phyloP scores from a whole-genome alignment of 2,888 invertebrate genomes.

The Tenthredo mesomela region DNA sequence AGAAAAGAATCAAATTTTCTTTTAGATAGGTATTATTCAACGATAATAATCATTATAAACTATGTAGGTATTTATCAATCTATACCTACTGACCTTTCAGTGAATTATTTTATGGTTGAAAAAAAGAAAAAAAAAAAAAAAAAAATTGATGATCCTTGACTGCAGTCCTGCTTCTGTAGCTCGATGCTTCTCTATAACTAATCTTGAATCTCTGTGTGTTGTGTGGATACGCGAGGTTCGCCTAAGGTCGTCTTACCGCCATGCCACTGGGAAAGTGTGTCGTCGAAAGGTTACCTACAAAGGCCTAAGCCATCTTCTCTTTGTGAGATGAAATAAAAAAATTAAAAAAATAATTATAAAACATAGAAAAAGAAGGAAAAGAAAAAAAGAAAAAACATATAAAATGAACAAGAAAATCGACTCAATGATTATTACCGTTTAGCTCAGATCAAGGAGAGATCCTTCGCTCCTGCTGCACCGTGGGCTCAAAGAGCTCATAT shows the following conservation, averaged over 20 bases:
- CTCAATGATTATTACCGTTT: no score
- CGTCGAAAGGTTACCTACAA: conserved; percentile 68
- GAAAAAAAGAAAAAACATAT: background rate
- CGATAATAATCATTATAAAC: no score
- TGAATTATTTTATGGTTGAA: background rate
- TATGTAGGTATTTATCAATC: no score
- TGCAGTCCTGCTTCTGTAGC: background rate
- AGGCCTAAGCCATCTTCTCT: conserved; percentile 61
- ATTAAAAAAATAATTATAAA: background rate
- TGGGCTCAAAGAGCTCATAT: background rate
- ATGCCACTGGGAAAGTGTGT: conserved; percentile 69
- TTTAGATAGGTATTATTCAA: no score
- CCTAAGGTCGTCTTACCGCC: conserved; percentile 33
- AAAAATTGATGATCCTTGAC: background rate
- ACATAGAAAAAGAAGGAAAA: background rate
- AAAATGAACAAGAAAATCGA: background rate
- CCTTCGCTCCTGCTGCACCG: no score
- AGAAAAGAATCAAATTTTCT: background rate
- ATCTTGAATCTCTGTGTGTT: background rate
- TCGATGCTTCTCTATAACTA: background rate
- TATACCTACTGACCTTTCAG: no score
- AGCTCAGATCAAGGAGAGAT: background rate
- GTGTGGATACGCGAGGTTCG: conserved; percentile 30
- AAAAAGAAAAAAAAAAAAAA: background rate
- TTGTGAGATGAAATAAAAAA: background rate